Conservation (phyloP, 2,888 invertebrate species). For the Clanis bilineata region DNA sequence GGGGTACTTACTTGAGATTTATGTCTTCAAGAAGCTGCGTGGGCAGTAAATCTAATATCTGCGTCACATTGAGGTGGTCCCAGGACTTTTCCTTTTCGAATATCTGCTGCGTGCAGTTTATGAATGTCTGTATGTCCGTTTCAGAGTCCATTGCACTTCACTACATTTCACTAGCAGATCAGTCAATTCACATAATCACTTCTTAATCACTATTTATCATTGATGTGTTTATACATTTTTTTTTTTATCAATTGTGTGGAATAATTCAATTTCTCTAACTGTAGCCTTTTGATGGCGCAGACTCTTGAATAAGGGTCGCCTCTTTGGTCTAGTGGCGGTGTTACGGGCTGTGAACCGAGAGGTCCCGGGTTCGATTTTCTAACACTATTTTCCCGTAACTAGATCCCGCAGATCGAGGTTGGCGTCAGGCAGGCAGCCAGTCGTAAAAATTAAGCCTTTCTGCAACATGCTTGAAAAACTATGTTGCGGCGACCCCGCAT, state of each 20-base stretch:
- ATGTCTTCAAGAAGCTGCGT: conserved; percentile 66
- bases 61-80: conserved; percentile 66
- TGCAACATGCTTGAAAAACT: no score
- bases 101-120: conserved; percentile 74
- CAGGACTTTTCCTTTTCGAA: conserved; percentile 58
- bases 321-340: no score
- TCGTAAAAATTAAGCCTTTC: no score
- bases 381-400: no score
- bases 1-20: conserved; percentile 64
- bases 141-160: conserved; percentile 67
- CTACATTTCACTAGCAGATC: conserved; percentile 28
- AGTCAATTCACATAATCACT: neutral
- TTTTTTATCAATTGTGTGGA: neutral
- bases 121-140: conserved; percentile 64
- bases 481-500: no score
- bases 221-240: neutral
- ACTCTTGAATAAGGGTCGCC: no score
- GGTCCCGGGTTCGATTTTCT: no score
- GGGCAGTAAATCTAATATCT: conserved; percentile 66
- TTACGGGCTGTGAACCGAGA: no score
- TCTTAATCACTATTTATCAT: neutral
- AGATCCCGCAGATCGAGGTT: no score
- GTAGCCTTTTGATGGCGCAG: no score
- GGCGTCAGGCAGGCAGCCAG: no score
- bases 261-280: no score